Conservation (phyloP, 2,888 invertebrate species). For the Zootermopsis nevadensis region DNA sequence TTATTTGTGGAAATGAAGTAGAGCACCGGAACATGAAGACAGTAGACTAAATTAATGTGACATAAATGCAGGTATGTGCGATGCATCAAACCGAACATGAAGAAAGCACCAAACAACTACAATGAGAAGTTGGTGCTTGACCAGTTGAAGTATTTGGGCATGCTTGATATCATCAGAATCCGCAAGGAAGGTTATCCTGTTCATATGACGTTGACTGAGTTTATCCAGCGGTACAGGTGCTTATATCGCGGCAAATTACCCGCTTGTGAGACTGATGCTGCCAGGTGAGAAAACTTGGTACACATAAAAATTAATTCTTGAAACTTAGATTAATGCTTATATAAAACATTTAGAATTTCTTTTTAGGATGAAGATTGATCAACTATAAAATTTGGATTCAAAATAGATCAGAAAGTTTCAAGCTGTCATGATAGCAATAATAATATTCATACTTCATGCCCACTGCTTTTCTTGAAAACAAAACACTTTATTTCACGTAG, state of each 20-base stretch:
- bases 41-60: conserved; percentile 20
- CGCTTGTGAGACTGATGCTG: conserved; percentile 59
- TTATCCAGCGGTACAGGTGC: conserved; percentile 82
- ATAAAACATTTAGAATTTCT: too few relatives aligned
- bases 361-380: too few relatives aligned
- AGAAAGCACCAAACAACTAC: conserved; percentile 83
- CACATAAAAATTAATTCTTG: too few relatives aligned
- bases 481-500: too few relatives aligned
- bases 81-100: conserved; percentile 91
- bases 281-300: conserved; percentile 58
- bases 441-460: too few relatives aligned
- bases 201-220: conserved; percentile 82
- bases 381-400: too few relatives aligned
- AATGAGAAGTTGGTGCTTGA: conserved; percentile 84
- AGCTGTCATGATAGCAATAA: too few relatives aligned
- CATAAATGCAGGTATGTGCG: conserved; percentile 78
- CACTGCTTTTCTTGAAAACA: too few relatives aligned
- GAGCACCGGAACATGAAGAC: too few relatives aligned
- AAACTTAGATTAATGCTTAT: too few relatives aligned
- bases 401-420: too few relatives aligned
- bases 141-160: conserved; percentile 89
- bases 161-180: conserved; percentile 93
- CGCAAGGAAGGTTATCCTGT: conserved; percentile 91
- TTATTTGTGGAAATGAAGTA: too few relatives aligned
- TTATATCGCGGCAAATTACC: conserved; percentile 67